Base-by-base conservation (phyloP, 2,888 invertebrate genomes). In the Nomada hirtipes region DNA sequence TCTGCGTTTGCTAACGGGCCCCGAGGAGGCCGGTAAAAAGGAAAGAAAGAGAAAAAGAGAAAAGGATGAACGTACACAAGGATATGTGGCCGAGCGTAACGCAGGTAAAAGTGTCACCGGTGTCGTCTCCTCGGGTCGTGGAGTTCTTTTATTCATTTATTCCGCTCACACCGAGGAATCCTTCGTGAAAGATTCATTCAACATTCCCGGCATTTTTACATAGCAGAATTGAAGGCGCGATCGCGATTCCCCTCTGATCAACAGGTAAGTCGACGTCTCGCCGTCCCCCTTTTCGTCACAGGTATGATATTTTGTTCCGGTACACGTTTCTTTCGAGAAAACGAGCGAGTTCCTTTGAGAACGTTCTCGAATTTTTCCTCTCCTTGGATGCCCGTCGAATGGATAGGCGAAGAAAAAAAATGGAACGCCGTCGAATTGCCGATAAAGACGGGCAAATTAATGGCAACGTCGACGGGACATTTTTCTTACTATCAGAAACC, bases 101-200 rank as follows among this genome's bases (percentile, higher is more conserved):
- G 78, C 73, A 74, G 83, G 86, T 80, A 85, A 87, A 80, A 78
- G 87, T 87, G 83, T 87, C 85, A 76, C 65, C 80, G 69, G 83
- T 29, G 29, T 79, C 78, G 86, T 73, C 85, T 82, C 82, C 72
- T 67, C 76, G 71, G 76, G 73, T 80, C 82, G 82, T 23, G 52
- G 67, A 65, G 63, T 63, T 68, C 53, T 65, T 80, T 86, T 86
- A 83, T 83, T 86, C 86, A 89, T 84, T 86, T 88, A 89, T 88
- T 88, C 88, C 72, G 77, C 65, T 81, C 83, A 85, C 89, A 84
- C 47, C 82, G 73, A 53, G 57, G 23, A 71, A 63, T 78, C 82
- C 90, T 88, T 86, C 87, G 68, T 89, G 89, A 89, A 89, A 89
- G 83, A 89, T 89, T 89, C 89, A 89, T 89, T 89, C 85, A 73